Evolutionary conservation across 2,113 vertebrate genomes (phyloP), one percentile per base, ranked within the genome.

Genomic region (Brevimyrus niger): DNA sequence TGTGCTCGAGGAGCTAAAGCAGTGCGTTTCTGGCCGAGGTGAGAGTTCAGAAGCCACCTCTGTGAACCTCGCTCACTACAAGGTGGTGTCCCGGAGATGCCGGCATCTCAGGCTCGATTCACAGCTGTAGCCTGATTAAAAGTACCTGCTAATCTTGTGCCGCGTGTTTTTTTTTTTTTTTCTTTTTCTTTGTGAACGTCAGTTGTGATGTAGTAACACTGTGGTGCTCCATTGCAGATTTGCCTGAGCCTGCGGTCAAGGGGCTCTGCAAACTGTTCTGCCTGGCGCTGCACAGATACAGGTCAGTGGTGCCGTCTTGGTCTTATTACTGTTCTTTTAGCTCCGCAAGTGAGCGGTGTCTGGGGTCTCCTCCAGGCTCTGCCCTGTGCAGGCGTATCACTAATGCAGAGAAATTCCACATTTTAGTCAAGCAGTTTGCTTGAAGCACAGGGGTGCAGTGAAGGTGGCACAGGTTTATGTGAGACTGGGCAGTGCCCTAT

Each of bases 191-290:
- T 46, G 3, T 23, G 82, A 23, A 23, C 7, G 10, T 46, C 19
- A 46, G 82, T 47, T 46, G 35, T 76, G 31, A 42, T 76, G 73
- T 2, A 5, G 44, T 55, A 21, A 19, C n/a, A 10, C 38, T 90
- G 38, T 87, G 27, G 27, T 47, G 86, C 92, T 0, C 88, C 76
- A 73, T 44, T 89, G 82, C 53, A 96, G 96, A 92, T 55, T 92
- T 96, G 90, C 98, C 98, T 21, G 98, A 99, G 92, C 96, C 95
- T 53, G 97, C 96, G 23, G 95, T 99, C 89, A 99, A 97, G 94
- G 98, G 97, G 61, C 95, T 99, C 51, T 99, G 98, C 95, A 99
- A 97, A 89, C 96, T 99, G 80, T 98, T 99, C 95, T 99, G 97
- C 94, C 95, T 99, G 91, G 99, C 98, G 6, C 95, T 98, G 90